Conservation (phyloP, 2,797 vertebrate genomes). For the Apogon hyalosoma region DNA sequence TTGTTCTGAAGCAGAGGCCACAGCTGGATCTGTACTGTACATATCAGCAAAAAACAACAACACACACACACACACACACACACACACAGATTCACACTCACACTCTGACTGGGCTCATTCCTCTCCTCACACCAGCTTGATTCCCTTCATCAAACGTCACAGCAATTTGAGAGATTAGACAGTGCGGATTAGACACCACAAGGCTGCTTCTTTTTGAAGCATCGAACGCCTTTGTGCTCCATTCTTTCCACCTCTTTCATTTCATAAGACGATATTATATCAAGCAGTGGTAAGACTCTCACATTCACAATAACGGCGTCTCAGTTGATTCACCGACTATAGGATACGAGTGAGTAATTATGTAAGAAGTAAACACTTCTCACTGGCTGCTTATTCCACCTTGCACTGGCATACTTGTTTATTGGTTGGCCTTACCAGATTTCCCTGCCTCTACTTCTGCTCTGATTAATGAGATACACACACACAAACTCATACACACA, state of each 20-base stretch:
- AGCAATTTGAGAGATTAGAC: slow-evolving; percentile 82
- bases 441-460: slow-evolving; percentile 65
- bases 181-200: slow-evolving; percentile 72
- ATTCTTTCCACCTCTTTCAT: slow-evolving; percentile 74
- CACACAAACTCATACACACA: slow-evolving; percentile 17
- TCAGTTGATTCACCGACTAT: slow-evolving; percentile 61
- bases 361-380: slow-evolving; percentile 77
- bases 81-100: slow-evolving; percentile 1
- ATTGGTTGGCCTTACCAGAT: slow-evolving; percentile 71
- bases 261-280: slow-evolving; percentile 76
- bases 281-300: slow-evolving; percentile 72
- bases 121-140: slow-evolving; percentile 55
- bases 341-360: slow-evolving; percentile 70
- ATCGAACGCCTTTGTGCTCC: slow-evolving; percentile 72
- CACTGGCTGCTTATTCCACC: slow-evolving; percentile 61
- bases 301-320: slow-evolving; percentile 64
- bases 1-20: slow-evolving; percentile 66
- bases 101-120: slow-evolving; percentile 52
- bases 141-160: slow-evolving; percentile 77
- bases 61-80: not conserved
- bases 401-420: slow-evolving; percentile 60
- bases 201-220: slow-evolving; percentile 72
- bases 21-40: slow-evolving; percentile 65
- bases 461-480: slow-evolving; percentile 74
- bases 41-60: slow-evolving; percentile 56